A percentile compares a stretch with the other conserved stretches of the same genome.
Conservation (phyloP, 1,140 invertebrate species). For the Ooceraea biroi region DNA sequence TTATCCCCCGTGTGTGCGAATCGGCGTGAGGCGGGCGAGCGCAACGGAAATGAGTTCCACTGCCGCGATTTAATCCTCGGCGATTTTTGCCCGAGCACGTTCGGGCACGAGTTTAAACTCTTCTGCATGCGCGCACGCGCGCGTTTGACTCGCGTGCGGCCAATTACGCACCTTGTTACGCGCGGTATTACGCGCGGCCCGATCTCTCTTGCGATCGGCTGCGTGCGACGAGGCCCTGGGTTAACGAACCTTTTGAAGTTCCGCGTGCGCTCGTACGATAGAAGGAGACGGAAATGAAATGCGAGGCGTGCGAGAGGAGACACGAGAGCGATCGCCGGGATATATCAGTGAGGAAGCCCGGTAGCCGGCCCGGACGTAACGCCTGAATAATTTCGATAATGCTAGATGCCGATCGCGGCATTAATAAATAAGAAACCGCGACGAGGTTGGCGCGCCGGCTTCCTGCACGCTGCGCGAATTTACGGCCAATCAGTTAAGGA, state of each 20-base stretch:
- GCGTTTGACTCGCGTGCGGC: conserved; percentile 71
- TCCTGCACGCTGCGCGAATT: conserved; percentile 36
- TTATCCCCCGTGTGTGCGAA: too few relatives aligned
- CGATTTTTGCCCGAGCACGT: conserved; percentile 70
- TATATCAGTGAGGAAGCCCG: not conserved
- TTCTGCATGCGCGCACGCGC: conserved; percentile 36
- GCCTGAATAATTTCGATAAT: conserved; percentile 32
- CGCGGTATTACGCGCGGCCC: conserved; percentile 71
- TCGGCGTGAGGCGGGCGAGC: too few relatives aligned
- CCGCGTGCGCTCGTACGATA: conserved; percentile 17
- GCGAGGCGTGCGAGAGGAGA: conserved; percentile 37
- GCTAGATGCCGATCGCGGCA: conserved; percentile 1
- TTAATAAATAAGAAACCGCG: conserved; percentile 9
- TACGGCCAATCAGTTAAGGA: conserved; percentile 56
- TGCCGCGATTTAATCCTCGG: conserved; percentile 63
- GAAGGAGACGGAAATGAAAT: conserved; percentile 44
- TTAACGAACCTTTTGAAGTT: conserved; percentile 67
- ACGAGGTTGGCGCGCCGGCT: not conserved
- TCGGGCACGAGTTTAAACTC: conserved; percentile 50
- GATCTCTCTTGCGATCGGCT: conserved; percentile 66
- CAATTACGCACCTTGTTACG: conserved; percentile 78
- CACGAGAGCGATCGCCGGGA: conserved; percentile 56
- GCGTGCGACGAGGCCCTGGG: conserved; percentile 48
- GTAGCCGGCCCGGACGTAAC: conserved; percentile 3
- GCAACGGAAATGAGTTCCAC: conserved; percentile 68